Evolutionary conservation across 2,888 invertebrate genomes (phyloP).

Genomic region (Aphodius granarius): DNA sequence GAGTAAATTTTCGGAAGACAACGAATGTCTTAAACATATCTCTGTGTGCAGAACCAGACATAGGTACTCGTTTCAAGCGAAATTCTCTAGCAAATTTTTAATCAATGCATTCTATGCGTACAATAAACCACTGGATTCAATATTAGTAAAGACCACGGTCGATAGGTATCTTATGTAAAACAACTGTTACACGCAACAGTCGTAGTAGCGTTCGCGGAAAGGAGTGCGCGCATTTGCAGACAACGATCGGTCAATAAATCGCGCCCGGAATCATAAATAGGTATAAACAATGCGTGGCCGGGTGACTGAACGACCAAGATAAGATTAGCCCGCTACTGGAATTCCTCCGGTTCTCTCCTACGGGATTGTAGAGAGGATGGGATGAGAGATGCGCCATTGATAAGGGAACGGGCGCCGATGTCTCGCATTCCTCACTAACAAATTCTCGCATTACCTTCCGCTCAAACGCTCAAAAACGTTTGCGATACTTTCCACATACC

Average conservation of each 20-base stretch:
- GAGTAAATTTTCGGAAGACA: too few relatives aligned
- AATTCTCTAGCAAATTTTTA: too few relatives aligned
- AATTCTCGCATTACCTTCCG: slow-evolving; percentile 7
- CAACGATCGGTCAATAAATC: slow-evolving; percentile 39
- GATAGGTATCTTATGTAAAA: background rate
- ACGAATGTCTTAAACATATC: too few relatives aligned
- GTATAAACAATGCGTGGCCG: slow-evolving; percentile 31
- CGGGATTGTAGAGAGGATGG: background rate
- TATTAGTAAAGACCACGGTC: background rate
- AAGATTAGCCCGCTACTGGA: slow-evolving; percentile 33
- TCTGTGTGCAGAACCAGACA: background rate
- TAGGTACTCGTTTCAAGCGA: too few relatives aligned
- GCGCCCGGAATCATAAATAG: slow-evolving; percentile 37
- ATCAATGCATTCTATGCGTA: too few relatives aligned
- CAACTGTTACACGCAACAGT: slow-evolving; percentile 29
- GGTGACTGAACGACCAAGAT: slow-evolving; percentile 36
- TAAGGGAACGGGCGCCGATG: slow-evolving; percentile 9
- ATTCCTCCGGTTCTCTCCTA: slow-evolving; percentile 22
- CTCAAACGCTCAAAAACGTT: too few relatives aligned
- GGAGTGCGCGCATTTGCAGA: slow-evolving; percentile 34
- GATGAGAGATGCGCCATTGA: slow-evolving; percentile 9
- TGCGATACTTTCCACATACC: slow-evolving; percentile 10
- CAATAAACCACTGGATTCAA: too few relatives aligned
- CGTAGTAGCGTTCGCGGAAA: slow-evolving; percentile 29
- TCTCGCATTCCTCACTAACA: slow-evolving; percentile 9